Percentiles rank a stretch among this genome's conserved stretches.
These are phyloP conservation scores for Polydesmus complanatus DNA, from an alignment of 2,888 invertebrate species.

Conservation along the genomic window DNA sequence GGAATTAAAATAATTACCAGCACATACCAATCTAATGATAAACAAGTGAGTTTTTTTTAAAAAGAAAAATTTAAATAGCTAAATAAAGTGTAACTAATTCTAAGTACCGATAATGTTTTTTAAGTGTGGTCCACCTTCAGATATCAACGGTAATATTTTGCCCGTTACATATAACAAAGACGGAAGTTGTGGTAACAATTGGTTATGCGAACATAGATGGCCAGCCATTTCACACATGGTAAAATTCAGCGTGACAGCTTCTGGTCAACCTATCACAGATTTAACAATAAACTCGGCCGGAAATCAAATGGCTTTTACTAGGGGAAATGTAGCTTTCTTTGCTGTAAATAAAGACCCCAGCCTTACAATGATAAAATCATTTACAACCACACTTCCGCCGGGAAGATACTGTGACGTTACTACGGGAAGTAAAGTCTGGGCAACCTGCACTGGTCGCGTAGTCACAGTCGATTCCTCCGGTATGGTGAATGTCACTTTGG, in stretches of 20 bases:
- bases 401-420: background rate
- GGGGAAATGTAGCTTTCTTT: background rate
- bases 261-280: background rate
- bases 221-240: background rate
- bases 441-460: background rate
- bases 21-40: background rate
- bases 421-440: background rate
- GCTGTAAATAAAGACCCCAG: background rate
- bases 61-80: too few relatives aligned
- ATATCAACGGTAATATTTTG: background rate
- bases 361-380: background rate
- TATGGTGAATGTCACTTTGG: background rate
- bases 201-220: background rate
- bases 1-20: background rate
- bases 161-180: background rate
- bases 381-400: background rate
- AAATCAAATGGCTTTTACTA: background rate
- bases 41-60: too few relatives aligned
- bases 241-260: background rate
- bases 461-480: background rate
- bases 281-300: background rate
- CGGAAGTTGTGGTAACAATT: background rate
- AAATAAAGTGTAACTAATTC: background rate
- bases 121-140: background rate
- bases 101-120: background rate